Base-by-base conservation (phyloP, 2,113 vertebrate species). In the Colaptes auratus region DNA sequence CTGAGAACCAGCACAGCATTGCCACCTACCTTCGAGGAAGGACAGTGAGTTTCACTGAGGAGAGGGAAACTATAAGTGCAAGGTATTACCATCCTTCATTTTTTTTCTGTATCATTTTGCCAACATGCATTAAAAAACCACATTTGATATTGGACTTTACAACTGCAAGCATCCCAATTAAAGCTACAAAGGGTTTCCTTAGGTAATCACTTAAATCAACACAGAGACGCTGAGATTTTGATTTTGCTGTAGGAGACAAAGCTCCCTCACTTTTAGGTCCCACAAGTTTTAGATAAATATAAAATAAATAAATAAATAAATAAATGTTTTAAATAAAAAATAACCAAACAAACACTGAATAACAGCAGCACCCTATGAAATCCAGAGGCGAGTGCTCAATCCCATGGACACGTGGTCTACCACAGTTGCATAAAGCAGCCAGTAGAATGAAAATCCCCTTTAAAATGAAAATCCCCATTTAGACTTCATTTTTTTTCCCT, bases 31-130 rank as follows among this genome's bases (percentile, higher is more conserved):
- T n/a, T 21, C 1, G 24, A 0, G 52, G 52, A 82, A 67, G 44
- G n/a, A 78, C 0, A 0, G 10, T 1, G 1, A 30, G 36, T 24
- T 70, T 20, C 56, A 58, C 28, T 36, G 24, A 58, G 28, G 36
- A 74, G 27, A 25, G 72, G 27, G 9, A 59, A 31, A 28, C 35
- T 24, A 10, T n/a, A 44, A 79, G 14, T 64, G 44, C 12, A 70
- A 35, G 18, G 18, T 7, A 25, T n/a, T 69, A n/a, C 16, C 10
- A 2, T 59, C 28, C 25, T 53, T 86, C 30, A 12, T 35, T 30
- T 65, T 30, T 65, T 27, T 89, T 44, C 63, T 60, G 19, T 46
- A 55, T 20, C 50, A 55, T 58, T 56, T 60, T 73, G 56, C 61
- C 61, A 64, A 44, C 12, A 15, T 8, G 24, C 28, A 10, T 27